Evolutionary conservation across 2,888 invertebrate genomes (phyloP).

Genomic region (Malachius bipustulatus): DNA sequence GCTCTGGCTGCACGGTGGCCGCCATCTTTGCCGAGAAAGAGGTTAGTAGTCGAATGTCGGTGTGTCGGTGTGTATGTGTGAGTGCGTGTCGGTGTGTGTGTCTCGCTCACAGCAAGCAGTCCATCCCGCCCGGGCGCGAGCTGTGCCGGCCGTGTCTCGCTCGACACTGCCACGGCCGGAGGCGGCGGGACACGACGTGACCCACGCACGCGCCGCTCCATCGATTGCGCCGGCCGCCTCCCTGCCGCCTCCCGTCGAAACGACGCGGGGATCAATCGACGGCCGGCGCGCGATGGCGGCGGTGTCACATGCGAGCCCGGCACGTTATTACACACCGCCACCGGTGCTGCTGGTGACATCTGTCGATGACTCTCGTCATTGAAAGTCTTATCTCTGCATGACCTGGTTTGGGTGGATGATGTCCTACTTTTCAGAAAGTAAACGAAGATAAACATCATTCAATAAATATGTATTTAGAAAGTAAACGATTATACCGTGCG

Average conservation of each 20-base stretch:
- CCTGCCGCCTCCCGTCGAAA: conserved; percentile 12
- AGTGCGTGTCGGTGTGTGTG: too few species aligned
- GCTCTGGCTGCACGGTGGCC: conserved; percentile 35
- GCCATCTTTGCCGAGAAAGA: conserved; percentile 38
- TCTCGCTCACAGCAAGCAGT: conserved; percentile 36
- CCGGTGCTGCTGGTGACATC: neutral
- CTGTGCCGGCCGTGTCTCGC: conserved; percentile 38
- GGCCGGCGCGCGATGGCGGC: neutral
- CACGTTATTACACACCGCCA: too few species aligned
- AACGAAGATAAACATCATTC: too few species aligned
- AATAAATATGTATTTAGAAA: too few species aligned
- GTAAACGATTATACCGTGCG: too few species aligned
- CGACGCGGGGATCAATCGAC: conserved; percentile 2
- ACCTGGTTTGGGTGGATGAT: too few species aligned
- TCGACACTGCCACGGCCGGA: conserved; percentile 35
- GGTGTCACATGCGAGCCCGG: too few species aligned
- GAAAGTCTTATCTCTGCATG: too few species aligned
- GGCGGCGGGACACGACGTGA: conserved; percentile 24
- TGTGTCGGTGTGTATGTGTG: too few species aligned
- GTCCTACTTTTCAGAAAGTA: too few species aligned
- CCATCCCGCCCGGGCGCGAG: conserved; percentile 41
- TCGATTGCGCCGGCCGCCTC: conserved; percentile 29
- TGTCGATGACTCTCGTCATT: conserved; percentile 2
- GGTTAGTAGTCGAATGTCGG: too few species aligned
- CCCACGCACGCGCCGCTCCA: conserved; percentile 32